Base-by-base conservation (phyloP, 2,888 invertebrate genomes). In the Pedicia rivosa region DNA sequence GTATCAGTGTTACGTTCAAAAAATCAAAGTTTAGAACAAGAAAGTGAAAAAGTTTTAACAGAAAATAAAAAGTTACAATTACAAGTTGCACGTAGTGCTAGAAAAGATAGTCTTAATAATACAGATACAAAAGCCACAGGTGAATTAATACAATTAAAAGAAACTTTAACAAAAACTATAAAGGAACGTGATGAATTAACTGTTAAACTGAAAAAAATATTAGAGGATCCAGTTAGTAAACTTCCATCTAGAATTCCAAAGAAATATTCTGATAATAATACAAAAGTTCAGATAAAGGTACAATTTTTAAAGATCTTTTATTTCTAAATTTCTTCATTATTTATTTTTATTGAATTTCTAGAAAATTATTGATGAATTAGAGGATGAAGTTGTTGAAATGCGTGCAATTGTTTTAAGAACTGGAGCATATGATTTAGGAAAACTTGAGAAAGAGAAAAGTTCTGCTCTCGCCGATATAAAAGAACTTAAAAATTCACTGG, bases 311-410 rank as follows among this genome's bases (percentile, higher is more conserved):
- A n/a, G n/a, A n/a, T n/a, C n/a, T n/a, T n/a, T 78, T 15, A 37
- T 40, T 22, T 5, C 6, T 5, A 8, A 13, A n/a, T 5, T 9
- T 5, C 6, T 26, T 5, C 5, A 26, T 26, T 12, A 8, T 9
- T 26, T 26, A 12, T 9, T 28, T 29, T 36, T 4, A 10, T n/a
- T n/a, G n/a, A n/a, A n/a, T n/a, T n/a, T n/a, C n/a, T n/a, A 55
- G 48, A 82, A 74, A 50, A 82, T 86, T 76, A 76, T 90, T 3
- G 78, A 81, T 40, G 88, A 91, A 44, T 64, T 90, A 46, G 90
- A 90, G 60, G 80, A 72, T 51, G 90, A 92, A 67, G 78, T 88
- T 45, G 75, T 78, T 19, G 56, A 59, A 39, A 51, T 60, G 53
- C 50, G 61, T 35, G 54, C 53, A 6, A 51, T 57, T 39, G 47